These are phyloP conservation scores for Tryphoninae sp. DNA, from an alignment of 2,888 invertebrate genomes.

Conservation along the genomic window DNA sequence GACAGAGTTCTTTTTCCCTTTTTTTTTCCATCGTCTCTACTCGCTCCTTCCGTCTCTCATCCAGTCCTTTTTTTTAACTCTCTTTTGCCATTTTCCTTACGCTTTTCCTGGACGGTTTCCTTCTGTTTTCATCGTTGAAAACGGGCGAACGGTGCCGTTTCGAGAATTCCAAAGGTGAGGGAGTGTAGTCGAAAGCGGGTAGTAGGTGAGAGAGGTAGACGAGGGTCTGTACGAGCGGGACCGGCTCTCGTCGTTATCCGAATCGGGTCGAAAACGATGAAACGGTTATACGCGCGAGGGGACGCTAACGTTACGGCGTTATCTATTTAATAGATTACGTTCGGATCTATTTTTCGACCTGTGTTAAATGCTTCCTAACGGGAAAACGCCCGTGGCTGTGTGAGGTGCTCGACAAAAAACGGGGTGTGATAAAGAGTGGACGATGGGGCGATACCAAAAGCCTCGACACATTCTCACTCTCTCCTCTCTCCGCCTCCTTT, in stretches of 20 bases:
- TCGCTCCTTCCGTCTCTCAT: conserved; percentile 43
- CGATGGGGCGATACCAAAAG: conserved; percentile 63
- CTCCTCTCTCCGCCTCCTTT: neutral
- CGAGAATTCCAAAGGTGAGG: conserved; percentile 9
- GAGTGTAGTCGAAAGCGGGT: conserved; percentile 14
- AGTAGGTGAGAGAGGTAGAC: conserved; percentile 11
- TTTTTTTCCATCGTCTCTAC: conserved; percentile 38
- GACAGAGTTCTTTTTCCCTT: conserved; percentile 28
- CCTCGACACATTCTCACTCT: neutral
- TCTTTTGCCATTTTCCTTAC: conserved; percentile 44
- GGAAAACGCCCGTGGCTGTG: conserved; percentile 38
- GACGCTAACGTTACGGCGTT: conserved; percentile 58
- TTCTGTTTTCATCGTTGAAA: conserved; percentile 17
- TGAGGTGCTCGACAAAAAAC: conserved; percentile 2
- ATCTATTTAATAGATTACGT: conserved; percentile 75
- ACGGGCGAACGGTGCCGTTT: conserved; percentile 22
- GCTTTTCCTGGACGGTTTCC: conserved; percentile 26
- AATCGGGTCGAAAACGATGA: conserved; percentile 41
- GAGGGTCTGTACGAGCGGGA: conserved; percentile 9
- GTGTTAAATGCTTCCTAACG: conserved; percentile 70
- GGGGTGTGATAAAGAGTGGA: conserved; percentile 66
- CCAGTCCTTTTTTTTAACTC: conserved; percentile 26
- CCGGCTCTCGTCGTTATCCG: conserved; percentile 32
- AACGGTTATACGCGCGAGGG: conserved; percentile 39
- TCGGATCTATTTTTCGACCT: conserved; percentile 68